phyloP scores from a whole-genome alignment of 2,113 vertebrate genomes.

The Xyliphius kryptos region DNA sequence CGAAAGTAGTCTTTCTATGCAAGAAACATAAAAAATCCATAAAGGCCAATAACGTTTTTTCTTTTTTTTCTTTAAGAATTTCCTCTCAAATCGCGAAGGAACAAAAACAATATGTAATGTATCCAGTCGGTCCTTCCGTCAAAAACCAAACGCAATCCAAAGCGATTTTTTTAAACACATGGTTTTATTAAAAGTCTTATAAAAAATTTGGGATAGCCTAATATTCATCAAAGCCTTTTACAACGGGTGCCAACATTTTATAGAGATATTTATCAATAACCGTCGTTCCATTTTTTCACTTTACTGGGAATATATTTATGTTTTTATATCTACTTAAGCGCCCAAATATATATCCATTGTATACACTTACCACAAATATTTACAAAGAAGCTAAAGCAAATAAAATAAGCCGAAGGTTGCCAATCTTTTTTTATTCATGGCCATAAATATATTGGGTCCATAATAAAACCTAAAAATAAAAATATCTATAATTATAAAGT shows the following conservation, averaged over 20 bases:
- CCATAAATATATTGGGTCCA: conserved; percentile 82
- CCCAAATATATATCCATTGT: conserved; percentile 50
- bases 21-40: background rate
- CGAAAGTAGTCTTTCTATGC: conserved; percentile 1
- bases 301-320: too few relatives aligned
- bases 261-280: conserved; percentile 40
- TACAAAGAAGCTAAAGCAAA: conserved; percentile 65
- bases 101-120: conserved; percentile 13
- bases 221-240: conserved; percentile 59
- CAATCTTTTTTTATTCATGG: conserved; percentile 72
- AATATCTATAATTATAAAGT: conserved; percentile 74
- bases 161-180: conserved; percentile 61
- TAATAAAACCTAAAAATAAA: conserved; percentile 71
- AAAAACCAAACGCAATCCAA: conserved; percentile 51
- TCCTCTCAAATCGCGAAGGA: background rate
- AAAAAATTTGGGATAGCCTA: conserved; percentile 55
- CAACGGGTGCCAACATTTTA: conserved; percentile 50
- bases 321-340: conserved; percentile 36
- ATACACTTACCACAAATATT: conserved; percentile 63
- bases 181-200: conserved; percentile 69
- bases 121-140: conserved; percentile 10
- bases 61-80: background rate
- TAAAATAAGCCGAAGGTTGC: conserved; percentile 67
- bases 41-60: background rate
- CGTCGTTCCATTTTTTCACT: too few relatives aligned